Percentiles rank a stretch among this genome's conserved stretches.
Conservation (phyloP, 2,113 vertebrate species). For the Corythornis madagascariensis region DNA sequence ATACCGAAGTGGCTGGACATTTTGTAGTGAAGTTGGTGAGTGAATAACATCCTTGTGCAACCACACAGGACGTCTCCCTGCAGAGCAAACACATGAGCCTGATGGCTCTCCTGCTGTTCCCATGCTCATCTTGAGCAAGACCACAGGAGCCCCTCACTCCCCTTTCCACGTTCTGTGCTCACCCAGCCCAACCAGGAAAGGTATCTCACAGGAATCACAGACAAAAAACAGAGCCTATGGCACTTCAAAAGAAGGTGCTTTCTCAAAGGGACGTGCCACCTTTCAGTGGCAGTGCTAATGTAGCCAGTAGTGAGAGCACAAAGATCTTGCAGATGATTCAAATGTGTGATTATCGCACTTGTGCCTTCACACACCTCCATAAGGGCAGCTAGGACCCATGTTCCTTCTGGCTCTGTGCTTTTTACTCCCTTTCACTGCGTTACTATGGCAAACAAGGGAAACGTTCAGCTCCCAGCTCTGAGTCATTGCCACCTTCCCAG, state of each 20-base stretch:
- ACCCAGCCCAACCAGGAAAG: background rate
- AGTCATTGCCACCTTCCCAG: background rate
- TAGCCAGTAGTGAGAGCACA: rapidly evolving
- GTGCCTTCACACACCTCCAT: background rate
- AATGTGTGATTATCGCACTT: background rate
- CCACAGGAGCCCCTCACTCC: rapidly evolving
- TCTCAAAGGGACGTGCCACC: rapidly evolving
- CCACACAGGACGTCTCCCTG: background rate
- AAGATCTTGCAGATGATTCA: background rate
- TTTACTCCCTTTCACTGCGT: background rate
- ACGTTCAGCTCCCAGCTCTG: background rate
- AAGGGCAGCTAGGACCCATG: background rate
- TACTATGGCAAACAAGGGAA: background rate
- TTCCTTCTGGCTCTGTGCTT: background rate
- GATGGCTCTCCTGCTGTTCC: background rate
- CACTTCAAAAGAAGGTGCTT: background rate
- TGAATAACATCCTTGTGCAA: background rate
- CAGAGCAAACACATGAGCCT: background rate
- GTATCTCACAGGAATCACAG: background rate
- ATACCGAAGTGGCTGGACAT: rapidly evolving
- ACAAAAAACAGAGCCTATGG: rapidly evolving
- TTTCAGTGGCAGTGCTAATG: rapidly evolving
- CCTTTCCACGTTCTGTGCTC: background rate
- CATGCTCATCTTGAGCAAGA: rapidly evolving
- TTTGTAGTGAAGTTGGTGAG: rapidly evolving